Base-by-base conservation (phyloP, 1,140 invertebrate species). In the Bombus haemorrhoidalis region DNA sequence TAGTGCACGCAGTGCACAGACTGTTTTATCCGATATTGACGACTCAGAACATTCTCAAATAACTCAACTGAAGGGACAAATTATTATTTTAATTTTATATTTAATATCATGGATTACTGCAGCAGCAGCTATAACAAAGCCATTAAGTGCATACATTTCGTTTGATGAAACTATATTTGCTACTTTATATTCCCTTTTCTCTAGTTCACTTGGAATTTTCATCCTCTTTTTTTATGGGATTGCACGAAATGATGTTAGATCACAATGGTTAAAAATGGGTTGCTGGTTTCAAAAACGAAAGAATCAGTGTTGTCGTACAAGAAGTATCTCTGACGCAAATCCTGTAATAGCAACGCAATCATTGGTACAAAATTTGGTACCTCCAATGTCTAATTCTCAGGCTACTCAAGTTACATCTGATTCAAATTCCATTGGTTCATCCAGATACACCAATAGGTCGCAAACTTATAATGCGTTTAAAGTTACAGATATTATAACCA, bases 181-280 rank as follows among this genome's bases (percentile, higher is more conserved):
- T 88, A 96, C 98, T 76, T 90, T 97, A 22, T 99, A 98, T 91
- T 97, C 97, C 0, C 92, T 97, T 15, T 97, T 97, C 43, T 96
- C 97, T 1, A 96, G 96, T 41, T 95, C 97, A 25, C 95, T 98
- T 73, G 98, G 97, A 0, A 95, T 97, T n/a, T 99, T 98, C 92
- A 97, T 98, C 41, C 93, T 98, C 22, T 96, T 98, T 71, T 99
- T 98, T 93, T 98, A 98, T 92, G 98, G 98, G 76, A 96, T 98
- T 59, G 97, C 97, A 0, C 95, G 98, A 39, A 97, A 96, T 86
- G 98, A 99, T 94, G 97, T 98, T 0, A 95, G 98, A 76, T 96
- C 96, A 0, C 97, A 97, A 34, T 98, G 97, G 97, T 93, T 96
- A 10, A 93, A 96, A 74, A 96, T 97, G 95, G 95, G 96, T 32